Evolutionary conservation across 2,888 invertebrate species (phyloP), one percentile per base, ranked within the genome.

Genomic region (Penaeus monodon): DNA sequence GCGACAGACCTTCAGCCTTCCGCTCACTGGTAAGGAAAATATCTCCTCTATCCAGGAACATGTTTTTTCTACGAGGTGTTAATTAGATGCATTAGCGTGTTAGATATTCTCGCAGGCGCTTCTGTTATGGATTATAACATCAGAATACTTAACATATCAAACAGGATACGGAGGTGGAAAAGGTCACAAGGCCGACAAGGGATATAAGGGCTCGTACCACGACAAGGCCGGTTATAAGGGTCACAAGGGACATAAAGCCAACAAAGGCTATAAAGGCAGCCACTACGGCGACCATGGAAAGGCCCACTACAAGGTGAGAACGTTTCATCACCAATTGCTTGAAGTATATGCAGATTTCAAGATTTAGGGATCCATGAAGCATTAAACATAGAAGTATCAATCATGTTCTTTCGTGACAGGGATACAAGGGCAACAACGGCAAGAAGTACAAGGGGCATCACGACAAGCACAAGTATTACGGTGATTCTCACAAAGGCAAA

Each of bases 221-320:
- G 83, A 84, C 81, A 66, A 79, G 49, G 73, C 57, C n/a, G 88
- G 88, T 29, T 84, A 94, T 89, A 93, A 94, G 90, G 95, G 94
- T 0, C 92, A 94, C 68, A 93, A 94, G 24, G 88, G 88, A 12
- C 33, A 94, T 89, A 93, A 94, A 90, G 95, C 94, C 0, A 92
- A 94, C 90, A 95, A 96, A 89, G 96, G 96, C 0, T 95, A 96
- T 93, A 95, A 96, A 91, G 94, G 94, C 44, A 94, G 95, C 91
- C 95, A 96, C 90, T 95, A 96, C 91, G 96, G 95, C 10, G 96
- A 96, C 74, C 95, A 96, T 91, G 96, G 96, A 24, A 92, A 93
- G 90, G 95, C 96, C 91, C 95, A 96, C 91, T 57, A 84, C 29
- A 78, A 73, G 64, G 88, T 88, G 49, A 24, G 27, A 20, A 38